phyloP scores from a whole-genome alignment of 2,888 invertebrate species.

The Rugalucina vietnamica region DNA sequence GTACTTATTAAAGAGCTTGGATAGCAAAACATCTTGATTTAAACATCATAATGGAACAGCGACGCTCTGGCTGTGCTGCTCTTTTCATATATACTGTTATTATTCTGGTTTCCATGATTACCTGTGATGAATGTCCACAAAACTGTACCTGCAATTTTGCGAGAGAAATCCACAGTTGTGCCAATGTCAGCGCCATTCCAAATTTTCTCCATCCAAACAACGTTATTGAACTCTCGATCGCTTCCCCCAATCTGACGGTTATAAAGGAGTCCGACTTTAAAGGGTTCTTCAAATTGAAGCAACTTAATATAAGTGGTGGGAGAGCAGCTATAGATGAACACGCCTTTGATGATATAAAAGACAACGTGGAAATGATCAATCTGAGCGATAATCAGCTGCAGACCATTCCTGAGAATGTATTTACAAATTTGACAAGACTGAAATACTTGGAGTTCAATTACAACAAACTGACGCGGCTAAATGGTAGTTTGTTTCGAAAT shows the following conservation, averaged over 20 bases:
- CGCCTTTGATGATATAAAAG: background rate
- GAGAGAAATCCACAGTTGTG: background rate
- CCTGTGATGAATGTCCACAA: no score
- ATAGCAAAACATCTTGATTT: no score
- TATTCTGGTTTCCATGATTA: no score
- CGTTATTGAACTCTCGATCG: background rate
- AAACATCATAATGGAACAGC: no score
- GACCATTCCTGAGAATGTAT: background rate
- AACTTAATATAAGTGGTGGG: background rate
- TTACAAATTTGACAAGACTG: background rate
- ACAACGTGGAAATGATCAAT: background rate
- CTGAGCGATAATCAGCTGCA: background rate
- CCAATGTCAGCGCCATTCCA: background rate
- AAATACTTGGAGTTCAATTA: background rate
- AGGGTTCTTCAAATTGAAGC: background rate
- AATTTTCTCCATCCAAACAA: background rate
- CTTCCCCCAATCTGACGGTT: background rate
- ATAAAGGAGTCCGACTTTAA: background rate
- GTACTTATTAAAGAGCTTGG: no score
- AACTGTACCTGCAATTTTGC: background rate
- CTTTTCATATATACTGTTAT: no score
- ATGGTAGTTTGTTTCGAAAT: background rate
- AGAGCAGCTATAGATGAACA: background rate
- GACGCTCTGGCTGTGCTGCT: no score
- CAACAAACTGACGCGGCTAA: background rate